phyloP scores from a whole-genome alignment of 2,888 invertebrate genomes.

The Embidobia sp. region DNA sequence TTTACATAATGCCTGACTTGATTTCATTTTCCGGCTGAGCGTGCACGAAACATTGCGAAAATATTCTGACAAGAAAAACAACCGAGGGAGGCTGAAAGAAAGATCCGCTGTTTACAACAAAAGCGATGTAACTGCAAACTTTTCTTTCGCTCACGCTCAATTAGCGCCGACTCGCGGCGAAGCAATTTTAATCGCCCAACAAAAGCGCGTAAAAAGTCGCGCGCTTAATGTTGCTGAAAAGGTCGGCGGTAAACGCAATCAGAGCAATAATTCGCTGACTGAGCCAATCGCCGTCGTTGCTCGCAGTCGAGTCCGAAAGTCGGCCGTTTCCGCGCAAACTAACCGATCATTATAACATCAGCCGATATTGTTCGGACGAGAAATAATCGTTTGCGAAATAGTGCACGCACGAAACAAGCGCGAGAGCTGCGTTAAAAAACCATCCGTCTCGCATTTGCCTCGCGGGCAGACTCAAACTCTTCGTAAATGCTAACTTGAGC shows the following conservation, averaged over 20 bases:
- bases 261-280: constrained; percentile 7
- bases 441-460: too few species aligned
- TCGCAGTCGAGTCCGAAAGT: constrained; percentile 1
- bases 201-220: constrained; percentile 22
- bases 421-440: too few species aligned
- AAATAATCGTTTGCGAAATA: constrained; percentile 1
- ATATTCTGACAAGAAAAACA: background rate
- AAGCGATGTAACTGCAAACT: constrained; percentile 31
- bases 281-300: background rate
- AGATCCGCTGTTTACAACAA: constrained; percentile 3
- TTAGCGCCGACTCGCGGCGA: constrained; percentile 6
- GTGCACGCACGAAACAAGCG: background rate
- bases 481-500: too few species aligned
- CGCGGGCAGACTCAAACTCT: too few species aligned
- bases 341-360: background rate
- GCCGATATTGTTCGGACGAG: background rate
- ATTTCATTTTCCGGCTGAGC: background rate
- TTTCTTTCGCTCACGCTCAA: constrained; percentile 18
- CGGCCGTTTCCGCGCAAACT: constrained; percentile 1
- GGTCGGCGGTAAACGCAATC: constrained; percentile 1
- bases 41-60: background rate
- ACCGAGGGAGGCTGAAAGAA: constrained; percentile 1
- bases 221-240: constrained; percentile 2
- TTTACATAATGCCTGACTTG: background rate
- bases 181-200: constrained; percentile 26